Percentiles rank a stretch among this genome's conserved stretches.
These are phyloP conservation scores for Spinus pinus DNA, from an alignment of 2,797 vertebrate genomes.

Conservation along the genomic window DNA sequence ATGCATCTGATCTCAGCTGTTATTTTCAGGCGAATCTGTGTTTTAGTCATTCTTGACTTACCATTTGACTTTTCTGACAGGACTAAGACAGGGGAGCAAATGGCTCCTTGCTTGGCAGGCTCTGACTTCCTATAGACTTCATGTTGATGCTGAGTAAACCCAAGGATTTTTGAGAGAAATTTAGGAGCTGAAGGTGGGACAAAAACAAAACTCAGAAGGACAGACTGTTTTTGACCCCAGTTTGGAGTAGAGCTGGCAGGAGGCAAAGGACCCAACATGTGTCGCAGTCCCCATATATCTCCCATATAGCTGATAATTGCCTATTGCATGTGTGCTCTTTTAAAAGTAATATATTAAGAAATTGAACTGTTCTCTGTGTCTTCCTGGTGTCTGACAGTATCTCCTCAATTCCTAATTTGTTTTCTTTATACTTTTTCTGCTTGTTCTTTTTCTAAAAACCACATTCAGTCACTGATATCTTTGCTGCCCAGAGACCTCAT, in stretches of 20 bases:
- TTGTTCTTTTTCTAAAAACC: not conserved
- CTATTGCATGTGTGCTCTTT: not conserved
- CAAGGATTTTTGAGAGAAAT: not conserved
- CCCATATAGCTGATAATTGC: not conserved
- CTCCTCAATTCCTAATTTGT: not conserved
- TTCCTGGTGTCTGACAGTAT: not conserved
- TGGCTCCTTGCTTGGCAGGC: not conserved
- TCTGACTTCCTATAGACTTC: not conserved
- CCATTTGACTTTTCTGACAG: not conserved
- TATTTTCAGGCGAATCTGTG: not conserved
- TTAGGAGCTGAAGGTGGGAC: not conserved
- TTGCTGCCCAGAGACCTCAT: not conserved
- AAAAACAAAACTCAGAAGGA: not conserved
- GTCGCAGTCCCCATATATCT: not conserved
- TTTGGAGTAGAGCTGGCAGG: not conserved
- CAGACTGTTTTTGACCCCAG: not conserved
- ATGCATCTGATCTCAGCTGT: not conserved
- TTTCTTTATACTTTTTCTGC: not conserved
- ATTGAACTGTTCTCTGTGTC: not conserved
- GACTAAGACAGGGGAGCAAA: not conserved
- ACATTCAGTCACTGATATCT: not conserved
- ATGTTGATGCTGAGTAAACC: not conserved
- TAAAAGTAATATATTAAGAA: not conserved
- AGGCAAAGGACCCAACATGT: not conserved
- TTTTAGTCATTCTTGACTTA: not conserved